These are phyloP conservation scores for Eristalinus sepulchralis DNA, from an alignment of 2,888 invertebrate species.

Conservation along the genomic window DNA sequence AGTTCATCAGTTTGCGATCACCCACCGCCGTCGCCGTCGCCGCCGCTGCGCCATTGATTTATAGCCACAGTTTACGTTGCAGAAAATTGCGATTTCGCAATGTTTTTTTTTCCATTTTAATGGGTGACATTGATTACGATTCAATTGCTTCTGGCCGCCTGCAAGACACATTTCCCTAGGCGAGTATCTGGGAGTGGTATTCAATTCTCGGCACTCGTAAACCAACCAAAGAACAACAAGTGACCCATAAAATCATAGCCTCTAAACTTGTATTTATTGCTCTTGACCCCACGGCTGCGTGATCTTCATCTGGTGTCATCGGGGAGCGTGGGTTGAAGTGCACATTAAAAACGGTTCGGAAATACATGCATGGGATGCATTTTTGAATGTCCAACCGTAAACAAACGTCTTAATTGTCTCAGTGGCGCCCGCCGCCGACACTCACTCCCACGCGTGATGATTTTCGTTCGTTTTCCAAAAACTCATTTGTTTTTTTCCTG, in stretches of 20 bases:
- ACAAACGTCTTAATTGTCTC: constrained; percentile 6
- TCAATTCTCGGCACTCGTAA: neutral
- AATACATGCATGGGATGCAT: neutral
- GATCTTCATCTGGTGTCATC: neutral
- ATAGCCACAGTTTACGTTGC: neutral
- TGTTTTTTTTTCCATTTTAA: neutral
- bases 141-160: neutral
- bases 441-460: neutral
- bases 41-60: neutral
- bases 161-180: neutral
- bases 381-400: neutral
- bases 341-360: neutral
- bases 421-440: constrained; percentile 24
- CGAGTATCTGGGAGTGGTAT: neutral
- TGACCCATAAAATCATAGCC: neutral
- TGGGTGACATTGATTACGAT: neutral
- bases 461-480: neutral
- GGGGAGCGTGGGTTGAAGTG: neutral
- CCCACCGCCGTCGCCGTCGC: neutral
- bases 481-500: neutral
- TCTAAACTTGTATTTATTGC: neutral
- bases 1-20: neutral
- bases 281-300: neutral
- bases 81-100: neutral
- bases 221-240: neutral